phyloP scores from a whole-genome alignment of 2,797 vertebrate genomes.

The Pseudochirops corinnae region DNA sequence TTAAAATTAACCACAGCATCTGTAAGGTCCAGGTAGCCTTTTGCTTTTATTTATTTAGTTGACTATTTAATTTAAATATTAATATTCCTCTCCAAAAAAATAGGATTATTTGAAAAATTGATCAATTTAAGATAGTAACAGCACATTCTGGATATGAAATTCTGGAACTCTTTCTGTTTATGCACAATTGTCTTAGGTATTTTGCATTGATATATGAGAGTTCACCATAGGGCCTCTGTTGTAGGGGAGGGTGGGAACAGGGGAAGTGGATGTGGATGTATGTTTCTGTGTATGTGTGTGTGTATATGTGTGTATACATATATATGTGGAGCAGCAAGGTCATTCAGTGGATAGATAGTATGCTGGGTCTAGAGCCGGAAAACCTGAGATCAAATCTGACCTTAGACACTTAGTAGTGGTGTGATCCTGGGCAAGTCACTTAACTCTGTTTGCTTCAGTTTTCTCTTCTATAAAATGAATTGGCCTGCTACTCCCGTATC shows the following conservation, averaged over 20 bases:
- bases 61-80: slow-evolving; percentile 71
- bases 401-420: neutral
- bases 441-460: neutral
- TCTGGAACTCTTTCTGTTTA: slow-evolving; percentile 55
- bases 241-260: too few relatives aligned
- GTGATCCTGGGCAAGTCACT: neutral
- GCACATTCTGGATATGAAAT: slow-evolving; percentile 64
- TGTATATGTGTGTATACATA: neutral
- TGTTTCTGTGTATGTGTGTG: neutral
- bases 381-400: neutral
- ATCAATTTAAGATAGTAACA: slow-evolving; percentile 63
- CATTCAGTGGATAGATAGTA: neutral
- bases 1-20: slow-evolving; percentile 54
- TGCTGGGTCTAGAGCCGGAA: neutral
- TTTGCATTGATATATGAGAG: slow-evolving; percentile 68
- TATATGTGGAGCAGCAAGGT: neutral
- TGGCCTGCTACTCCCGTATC: neutral
- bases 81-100: slow-evolving; percentile 70
- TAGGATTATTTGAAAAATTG: slow-evolving; percentile 72
- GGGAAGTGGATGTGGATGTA: neutral
- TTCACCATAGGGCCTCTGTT: slow-evolving; percentile 69
- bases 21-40: slow-evolving; percentile 43
- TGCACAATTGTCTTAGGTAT: slow-evolving; percentile 51
- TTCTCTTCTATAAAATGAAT: neutral
- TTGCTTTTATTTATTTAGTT: slow-evolving; percentile 63